phyloP scores from a whole-genome alignment of 2,113 vertebrate genomes.

The Pseudorectes ferrugineus region DNA sequence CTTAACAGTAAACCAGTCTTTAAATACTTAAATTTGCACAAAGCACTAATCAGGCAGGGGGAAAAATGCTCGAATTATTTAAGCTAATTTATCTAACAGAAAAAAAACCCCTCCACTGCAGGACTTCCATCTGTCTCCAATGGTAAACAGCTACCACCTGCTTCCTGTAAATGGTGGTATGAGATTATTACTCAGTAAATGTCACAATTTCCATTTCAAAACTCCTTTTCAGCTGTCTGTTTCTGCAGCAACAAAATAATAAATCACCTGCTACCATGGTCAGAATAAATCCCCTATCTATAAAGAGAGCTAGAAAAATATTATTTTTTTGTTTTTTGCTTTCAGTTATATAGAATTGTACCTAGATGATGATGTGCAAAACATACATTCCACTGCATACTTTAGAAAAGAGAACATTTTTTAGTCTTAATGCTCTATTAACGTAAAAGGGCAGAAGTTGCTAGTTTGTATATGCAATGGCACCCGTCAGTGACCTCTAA shows the following conservation, averaged over 20 bases:
- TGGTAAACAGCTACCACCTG: constrained; percentile 68
- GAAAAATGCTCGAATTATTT: constrained; percentile 48
- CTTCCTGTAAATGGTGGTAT: constrained; percentile 56
- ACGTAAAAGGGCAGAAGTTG: neutral
- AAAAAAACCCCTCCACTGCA: constrained; percentile 28
- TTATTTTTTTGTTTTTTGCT: neutral
- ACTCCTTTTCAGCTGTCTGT: constrained; percentile 56
- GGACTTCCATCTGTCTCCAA: constrained; percentile 64
- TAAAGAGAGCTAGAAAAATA: neutral
- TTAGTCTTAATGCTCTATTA: neutral
- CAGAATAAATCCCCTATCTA: constrained; percentile 17
- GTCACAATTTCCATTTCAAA: constrained; percentile 75
- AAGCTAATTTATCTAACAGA: constrained; percentile 59
- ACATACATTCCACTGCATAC: neutral
- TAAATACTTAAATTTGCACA: constrained; percentile 46
- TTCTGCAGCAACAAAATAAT: constrained; percentile 59
- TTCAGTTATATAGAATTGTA: neutral
- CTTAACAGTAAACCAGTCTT: constrained; percentile 2
- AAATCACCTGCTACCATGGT: constrained; percentile 52
- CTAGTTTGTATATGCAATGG: neutral
- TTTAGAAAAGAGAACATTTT: neutral
- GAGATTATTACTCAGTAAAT: constrained; percentile 71
- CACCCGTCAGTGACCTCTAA: neutral
- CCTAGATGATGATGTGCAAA: neutral
- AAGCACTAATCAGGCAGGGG: constrained; percentile 22